phyloP scores from a whole-genome alignment of 2,797 vertebrate genomes.

The Syngnathus acus region DNA sequence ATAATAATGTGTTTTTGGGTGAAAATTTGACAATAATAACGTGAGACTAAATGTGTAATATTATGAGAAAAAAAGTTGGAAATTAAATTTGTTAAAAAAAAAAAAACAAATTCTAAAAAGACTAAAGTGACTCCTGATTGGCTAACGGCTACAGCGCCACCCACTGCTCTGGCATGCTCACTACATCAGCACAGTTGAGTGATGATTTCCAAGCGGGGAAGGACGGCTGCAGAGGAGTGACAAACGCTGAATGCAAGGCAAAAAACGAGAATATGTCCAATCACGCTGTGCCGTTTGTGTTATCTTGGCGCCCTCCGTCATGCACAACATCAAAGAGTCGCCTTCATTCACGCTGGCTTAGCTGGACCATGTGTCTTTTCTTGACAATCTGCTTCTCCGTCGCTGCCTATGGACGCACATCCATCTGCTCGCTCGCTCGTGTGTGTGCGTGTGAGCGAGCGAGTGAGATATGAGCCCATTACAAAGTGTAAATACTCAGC shows the following conservation, averaged over 20 bases:
- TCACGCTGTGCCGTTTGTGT: background rate
- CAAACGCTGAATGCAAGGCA: background rate
- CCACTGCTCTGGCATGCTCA: background rate
- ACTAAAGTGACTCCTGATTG: background rate
- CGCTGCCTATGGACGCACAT: conserved; percentile 21
- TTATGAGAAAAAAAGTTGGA: background rate
- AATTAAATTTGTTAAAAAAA: background rate
- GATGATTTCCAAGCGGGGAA: background rate
- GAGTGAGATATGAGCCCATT: background rate
- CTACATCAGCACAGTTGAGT: background rate
- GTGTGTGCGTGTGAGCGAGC: background rate
- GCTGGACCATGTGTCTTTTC: background rate
- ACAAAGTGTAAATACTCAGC: background rate
- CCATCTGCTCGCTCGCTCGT: conserved; percentile 37
- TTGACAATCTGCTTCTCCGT: conserved; percentile 23
- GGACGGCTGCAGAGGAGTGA: background rate
- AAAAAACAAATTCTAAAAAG: background rate
- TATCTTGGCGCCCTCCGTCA: background rate
- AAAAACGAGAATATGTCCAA: background rate
- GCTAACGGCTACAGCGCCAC: background rate
- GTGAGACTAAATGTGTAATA: background rate
- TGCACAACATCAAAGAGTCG: background rate
- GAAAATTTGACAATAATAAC: background rate
- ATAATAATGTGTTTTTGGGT: background rate
- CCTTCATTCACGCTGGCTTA: background rate